A percentile compares a stretch with the other conserved stretches of the same genome.
Evolutionary conservation across 2,113 vertebrate species (phyloP).

Genomic region (Ammodytes marinus): DNA sequence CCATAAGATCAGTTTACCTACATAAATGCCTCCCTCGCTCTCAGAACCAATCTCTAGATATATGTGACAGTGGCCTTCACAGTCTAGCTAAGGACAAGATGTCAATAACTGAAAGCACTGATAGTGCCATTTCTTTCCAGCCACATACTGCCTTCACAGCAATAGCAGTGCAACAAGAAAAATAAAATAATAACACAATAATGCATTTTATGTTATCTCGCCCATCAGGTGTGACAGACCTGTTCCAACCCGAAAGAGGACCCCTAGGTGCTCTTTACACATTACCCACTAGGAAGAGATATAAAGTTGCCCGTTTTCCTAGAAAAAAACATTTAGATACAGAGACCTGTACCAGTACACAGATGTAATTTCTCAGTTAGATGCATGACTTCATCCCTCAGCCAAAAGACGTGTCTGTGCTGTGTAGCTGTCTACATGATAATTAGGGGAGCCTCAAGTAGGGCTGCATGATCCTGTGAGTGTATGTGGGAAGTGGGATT

Average conservation of each 20-base stretch:
- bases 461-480: slow-evolving; percentile 15
- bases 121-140: slow-evolving; percentile 35
- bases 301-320: background rate
- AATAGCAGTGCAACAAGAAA: slow-evolving; percentile 12
- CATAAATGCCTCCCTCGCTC: slow-evolving; percentile 48
- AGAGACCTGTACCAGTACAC: slow-evolving; percentile 11
- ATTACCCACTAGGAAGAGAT: slow-evolving; percentile 1
- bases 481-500: background rate
- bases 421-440: slow-evolving; percentile 34
- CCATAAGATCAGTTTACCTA: slow-evolving; percentile 64
- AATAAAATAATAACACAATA: slow-evolving; percentile 36
- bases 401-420: slow-evolving; percentile 17
- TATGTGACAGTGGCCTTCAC: slow-evolving; percentile 54
- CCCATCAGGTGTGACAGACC: slow-evolving; percentile 27
- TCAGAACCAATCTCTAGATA: slow-evolving; percentile 57
- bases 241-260: background rate
- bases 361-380: background rate
- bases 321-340: background rate
- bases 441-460: slow-evolving; percentile 39
- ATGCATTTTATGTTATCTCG: slow-evolving; percentile 43
- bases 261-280: slow-evolving; percentile 20
- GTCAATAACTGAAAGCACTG: slow-evolving; percentile 47
- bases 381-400: slow-evolving; percentile 34
- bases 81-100: slow-evolving; percentile 52
- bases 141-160: slow-evolving; percentile 16